A percentile compares a stretch with the other conserved stretches of the same genome.
Evolutionary conservation across 1,140 invertebrate species (phyloP).

Genomic region (Tachypleus tridentatus): DNA sequence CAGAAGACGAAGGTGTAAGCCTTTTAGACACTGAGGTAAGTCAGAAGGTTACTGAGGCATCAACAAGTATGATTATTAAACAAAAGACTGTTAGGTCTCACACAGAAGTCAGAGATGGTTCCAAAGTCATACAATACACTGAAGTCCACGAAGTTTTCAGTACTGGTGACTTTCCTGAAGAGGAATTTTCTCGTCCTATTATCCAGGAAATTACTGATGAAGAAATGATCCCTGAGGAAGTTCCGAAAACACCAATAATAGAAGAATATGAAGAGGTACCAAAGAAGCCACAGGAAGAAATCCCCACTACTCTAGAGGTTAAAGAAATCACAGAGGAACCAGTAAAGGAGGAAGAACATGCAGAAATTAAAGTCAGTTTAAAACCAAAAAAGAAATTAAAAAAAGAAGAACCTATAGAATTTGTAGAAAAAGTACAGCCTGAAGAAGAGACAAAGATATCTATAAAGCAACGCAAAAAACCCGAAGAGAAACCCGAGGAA

Average conservation of each 20-base stretch:
- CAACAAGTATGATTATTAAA: not conserved
- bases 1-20: too few species aligned
- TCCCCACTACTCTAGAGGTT: slow-evolving; percentile 6
- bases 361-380: not conserved
- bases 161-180: slow-evolving; percentile 2
- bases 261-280: slow-evolving; percentile 5
- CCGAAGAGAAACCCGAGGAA: slow-evolving; percentile 7
- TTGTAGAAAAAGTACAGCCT: not conserved
- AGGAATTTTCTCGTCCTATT: slow-evolving; percentile 11
- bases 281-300: slow-evolving; percentile 30
- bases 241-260: not conserved
- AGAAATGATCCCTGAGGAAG: not conserved
- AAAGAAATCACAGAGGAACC: slow-evolving; percentile 6
- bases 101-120: not conserved
- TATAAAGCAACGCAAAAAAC: not conserved
- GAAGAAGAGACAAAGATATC: not conserved
- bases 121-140: not conserved
- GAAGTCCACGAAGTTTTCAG: not conserved
- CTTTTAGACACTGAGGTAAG: not conserved
- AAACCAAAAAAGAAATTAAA: slow-evolving; percentile 15
- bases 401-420: slow-evolving; percentile 5
- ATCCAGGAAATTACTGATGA: slow-evolving; percentile 6
- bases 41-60: not conserved
- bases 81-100: not conserved
- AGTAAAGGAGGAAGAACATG: not conserved